Evolutionary conservation across 2,113 vertebrate genomes (phyloP).

Genomic region (Poicephalus gulielmi): DNA sequence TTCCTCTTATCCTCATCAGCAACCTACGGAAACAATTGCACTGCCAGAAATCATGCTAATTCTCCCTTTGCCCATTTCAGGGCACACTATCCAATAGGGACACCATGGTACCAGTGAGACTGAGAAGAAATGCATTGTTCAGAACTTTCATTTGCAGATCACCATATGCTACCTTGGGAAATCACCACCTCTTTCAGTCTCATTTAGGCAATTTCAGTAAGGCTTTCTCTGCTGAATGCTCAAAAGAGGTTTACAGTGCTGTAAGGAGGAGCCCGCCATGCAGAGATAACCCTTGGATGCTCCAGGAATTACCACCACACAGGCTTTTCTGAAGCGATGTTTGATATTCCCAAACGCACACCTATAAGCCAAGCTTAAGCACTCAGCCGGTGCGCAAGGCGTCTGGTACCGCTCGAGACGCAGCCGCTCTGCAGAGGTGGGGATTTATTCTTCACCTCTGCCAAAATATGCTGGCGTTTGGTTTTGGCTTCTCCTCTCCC

Average conservation of each 20-base stretch:
- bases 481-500: not conserved
- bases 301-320: not conserved
- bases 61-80: not conserved
- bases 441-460: not conserved
- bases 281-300: not conserved
- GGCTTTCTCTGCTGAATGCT: not conserved
- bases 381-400: not conserved
- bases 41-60: not conserved
- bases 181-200: not conserved
- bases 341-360: not conserved
- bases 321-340: not conserved
- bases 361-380: not conserved
- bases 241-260: not conserved
- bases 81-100: accelerated
- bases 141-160: not conserved
- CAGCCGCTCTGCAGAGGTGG: not conserved
- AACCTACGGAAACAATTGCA: not conserved
- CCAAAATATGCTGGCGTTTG: not conserved
- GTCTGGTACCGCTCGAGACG: not conserved
- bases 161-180: not conserved
- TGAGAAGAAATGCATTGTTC: accelerated
- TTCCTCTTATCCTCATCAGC: not conserved
- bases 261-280: not conserved
- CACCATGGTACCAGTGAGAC: accelerated
- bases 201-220: not conserved